A percentile compares a stretch with the other conserved stretches of the same genome.
phyloP scores from a whole-genome alignment of 2,797 vertebrate genomes.

The Hylomyscus alleni region DNA sequence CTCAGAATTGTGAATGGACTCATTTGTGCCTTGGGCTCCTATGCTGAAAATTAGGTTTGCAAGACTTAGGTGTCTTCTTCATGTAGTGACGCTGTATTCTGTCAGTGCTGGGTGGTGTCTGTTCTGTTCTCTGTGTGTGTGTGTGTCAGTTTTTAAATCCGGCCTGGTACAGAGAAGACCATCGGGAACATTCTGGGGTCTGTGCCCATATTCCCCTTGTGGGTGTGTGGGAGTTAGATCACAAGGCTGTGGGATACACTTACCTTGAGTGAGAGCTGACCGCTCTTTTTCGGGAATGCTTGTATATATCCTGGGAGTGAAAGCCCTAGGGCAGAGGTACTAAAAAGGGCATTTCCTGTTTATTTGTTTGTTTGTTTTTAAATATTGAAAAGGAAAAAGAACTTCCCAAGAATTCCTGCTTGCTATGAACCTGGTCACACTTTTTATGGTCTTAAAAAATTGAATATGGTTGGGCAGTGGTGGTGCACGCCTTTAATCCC shows the following conservation, averaged over 20 bases:
- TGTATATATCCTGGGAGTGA: rapidly evolving
- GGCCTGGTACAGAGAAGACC: neutral
- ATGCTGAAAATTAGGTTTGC: neutral
- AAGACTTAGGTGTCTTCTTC: neutral
- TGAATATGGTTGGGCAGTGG: neutral
- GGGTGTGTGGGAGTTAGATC: neutral
- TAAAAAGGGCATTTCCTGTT: neutral
- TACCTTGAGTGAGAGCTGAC: rapidly evolving
- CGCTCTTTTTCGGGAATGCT: neutral
- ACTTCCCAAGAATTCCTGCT: neutral
- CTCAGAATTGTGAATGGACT: neutral
- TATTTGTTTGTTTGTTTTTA: neutral
- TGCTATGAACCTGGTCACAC: neutral
- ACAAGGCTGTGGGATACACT: neutral
- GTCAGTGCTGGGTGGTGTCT: neutral
- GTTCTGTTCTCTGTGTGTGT: neutral
- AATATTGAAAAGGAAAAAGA: neutral
- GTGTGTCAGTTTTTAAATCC: neutral
- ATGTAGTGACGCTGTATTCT: neutral
- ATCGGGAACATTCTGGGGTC: neutral
- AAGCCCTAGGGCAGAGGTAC: neutral
- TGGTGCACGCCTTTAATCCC: no score
- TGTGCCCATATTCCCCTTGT: neutral
- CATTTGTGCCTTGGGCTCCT: neutral
- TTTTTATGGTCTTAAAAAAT: neutral